Percentiles rank a stretch among this genome's conserved stretches.
Conservation (phyloP, 1,140 invertebrate genomes). For the Euwallacea fornicatus region DNA sequence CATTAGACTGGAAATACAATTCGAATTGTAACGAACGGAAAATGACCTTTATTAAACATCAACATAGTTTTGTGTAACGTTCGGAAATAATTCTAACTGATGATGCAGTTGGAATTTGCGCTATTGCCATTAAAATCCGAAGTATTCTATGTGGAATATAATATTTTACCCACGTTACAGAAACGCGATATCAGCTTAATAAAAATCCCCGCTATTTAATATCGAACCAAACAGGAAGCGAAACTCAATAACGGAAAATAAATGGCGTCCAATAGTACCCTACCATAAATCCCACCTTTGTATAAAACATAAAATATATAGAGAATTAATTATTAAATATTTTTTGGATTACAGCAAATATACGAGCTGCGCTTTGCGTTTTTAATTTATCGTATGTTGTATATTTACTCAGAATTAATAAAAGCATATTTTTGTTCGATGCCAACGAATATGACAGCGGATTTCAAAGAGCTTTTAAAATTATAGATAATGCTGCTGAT, state of each 20-base stretch:
- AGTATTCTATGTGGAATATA: constrained; percentile 1
- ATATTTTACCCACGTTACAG: neutral
- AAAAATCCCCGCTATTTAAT: constrained; percentile 8
- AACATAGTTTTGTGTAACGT: neutral
- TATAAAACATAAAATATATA: constrained; percentile 1
- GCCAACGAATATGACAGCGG: too few relatives aligned
- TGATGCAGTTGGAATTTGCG: neutral
- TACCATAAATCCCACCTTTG: neutral
- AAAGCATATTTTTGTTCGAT: too few relatives aligned
- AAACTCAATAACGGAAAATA: constrained; percentile 6
- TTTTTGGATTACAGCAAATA: too few relatives aligned
- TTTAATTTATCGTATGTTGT: too few relatives aligned
- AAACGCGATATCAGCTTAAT: constrained; percentile 5
- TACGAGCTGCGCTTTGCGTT: too few relatives aligned
- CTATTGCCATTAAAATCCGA: neutral
- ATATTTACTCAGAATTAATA: too few relatives aligned
- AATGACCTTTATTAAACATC: neutral
- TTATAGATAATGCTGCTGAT: too few relatives aligned
- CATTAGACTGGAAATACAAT: neutral
- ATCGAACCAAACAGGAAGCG: constrained; percentile 1
- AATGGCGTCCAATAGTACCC: neutral
- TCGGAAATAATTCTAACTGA: neutral
- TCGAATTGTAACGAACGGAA: neutral
- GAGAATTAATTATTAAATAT: neutral
- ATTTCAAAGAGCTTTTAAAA: too few relatives aligned